Base-by-base conservation (phyloP, 1,140 invertebrate species). In the Littorina saxatilis region DNA sequence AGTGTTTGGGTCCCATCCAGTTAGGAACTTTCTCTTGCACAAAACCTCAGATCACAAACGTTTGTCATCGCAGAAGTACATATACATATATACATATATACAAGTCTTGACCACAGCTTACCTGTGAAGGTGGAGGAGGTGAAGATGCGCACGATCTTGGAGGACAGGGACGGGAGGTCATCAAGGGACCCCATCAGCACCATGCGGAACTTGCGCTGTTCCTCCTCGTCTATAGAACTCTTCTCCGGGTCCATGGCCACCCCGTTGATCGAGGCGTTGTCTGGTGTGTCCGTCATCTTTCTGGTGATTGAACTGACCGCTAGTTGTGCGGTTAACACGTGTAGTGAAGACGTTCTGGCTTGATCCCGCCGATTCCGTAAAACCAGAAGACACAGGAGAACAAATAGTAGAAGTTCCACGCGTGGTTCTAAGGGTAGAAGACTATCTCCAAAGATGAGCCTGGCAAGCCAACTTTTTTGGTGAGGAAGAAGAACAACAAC, bases 71-170 rank as follows among this genome's bases (percentile, higher is more conserved):
- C 0, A 43, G n/a, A 43, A 4, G n/a, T 20, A 32, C 73, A 43
- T 32, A 37, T 32, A 37, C 32, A 70, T 32, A 39, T 32, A 39
- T 32, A 39, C 68, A 39, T 32, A 39, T 32, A 43, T 32, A 58
- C 55, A 58, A n/a, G n/a, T n/a, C n/a, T n/a, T n/a, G n/a, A n/a
- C n/a, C n/a, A n/a, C n/a, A n/a, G n/a, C 88, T 94, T 94, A 98
- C 98, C 98, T 91, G 98, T 99, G 89, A 99, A 99, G 0, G 98
- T 99, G 0, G 98, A 99, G 90, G 98, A 99, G 23, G 98, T 99
- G 91, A 99, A 99, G 88, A 99, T 99, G 82, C 98, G 94, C 27
- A 99, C 98, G 88, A 99, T 98, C 94, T 99, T 99, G 0, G 98
- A 99, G 92, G 97, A 98, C 43, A 99, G 96, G 2, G 98, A 96